Percentiles rank a stretch among this genome's conserved stretches.
Evolutionary conservation across 2,888 invertebrate species (phyloP).

Genomic region (Erynnis tages): DNA sequence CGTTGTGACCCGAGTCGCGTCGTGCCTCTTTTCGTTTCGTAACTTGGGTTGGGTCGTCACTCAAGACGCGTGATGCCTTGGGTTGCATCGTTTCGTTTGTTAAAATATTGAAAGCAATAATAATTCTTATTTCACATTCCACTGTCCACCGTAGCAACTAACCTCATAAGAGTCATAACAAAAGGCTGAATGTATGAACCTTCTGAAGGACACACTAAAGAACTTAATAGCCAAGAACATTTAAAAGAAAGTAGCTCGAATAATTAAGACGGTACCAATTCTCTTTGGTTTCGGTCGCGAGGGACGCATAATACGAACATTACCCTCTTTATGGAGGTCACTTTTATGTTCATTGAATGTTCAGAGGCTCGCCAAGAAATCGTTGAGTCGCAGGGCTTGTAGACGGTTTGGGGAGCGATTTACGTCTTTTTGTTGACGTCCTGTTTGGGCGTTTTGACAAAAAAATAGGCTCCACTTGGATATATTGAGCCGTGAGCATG

Average conservation of each 20-base stretch:
- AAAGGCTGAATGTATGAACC: no score
- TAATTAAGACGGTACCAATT: slow-evolving; percentile 16
- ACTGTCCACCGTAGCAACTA: no score
- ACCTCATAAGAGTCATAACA: no score
- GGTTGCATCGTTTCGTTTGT: no score
- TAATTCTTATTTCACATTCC: no score
- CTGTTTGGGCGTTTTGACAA: neutral
- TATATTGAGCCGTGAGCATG: no score
- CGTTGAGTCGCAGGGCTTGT: slow-evolving; percentile 2
- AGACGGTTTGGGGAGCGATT: neutral
- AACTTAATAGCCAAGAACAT: neutral
- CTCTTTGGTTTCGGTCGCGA: neutral
- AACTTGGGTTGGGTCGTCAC: no score
- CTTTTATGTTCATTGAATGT: slow-evolving; percentile 32
- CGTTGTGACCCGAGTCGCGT: no score
- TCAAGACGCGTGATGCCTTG: no score
- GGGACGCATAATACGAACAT: slow-evolving; percentile 29
- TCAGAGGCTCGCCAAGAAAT: slow-evolving; percentile 24
- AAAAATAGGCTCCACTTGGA: neutral
- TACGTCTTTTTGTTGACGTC: neutral
- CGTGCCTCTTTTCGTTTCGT: no score
- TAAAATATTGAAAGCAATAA: no score
- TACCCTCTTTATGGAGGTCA: slow-evolving; percentile 29
- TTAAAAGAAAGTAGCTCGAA: slow-evolving; percentile 7
- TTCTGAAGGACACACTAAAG: no score